phyloP scores from a whole-genome alignment of 2,888 invertebrate species.

The Frankliniella fusca region DNA sequence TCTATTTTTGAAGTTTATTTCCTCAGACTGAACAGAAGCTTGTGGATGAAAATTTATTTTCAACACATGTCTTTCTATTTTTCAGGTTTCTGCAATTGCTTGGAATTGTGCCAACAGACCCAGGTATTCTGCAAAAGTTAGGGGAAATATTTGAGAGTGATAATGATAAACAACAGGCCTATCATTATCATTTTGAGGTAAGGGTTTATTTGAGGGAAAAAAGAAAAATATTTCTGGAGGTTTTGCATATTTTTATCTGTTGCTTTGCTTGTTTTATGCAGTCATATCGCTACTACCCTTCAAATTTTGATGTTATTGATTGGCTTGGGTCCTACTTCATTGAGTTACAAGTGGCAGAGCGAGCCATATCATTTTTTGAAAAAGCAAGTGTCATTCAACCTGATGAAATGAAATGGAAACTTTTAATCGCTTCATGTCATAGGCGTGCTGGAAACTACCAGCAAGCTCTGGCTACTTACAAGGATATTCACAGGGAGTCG shows the following conservation, averaged over 20 bases:
- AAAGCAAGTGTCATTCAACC: conserved; percentile 72
- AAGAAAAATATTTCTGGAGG: conserved; percentile 46
- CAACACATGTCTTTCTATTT: conserved; percentile 9
- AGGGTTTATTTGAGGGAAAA: conserved; percentile 39
- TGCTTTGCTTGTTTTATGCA: conserved; percentile 45
- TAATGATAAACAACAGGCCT: conserved; percentile 87
- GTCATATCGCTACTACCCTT: conserved; percentile 67
- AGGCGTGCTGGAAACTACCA: conserved; percentile 79
- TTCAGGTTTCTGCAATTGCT: conserved; percentile 69
- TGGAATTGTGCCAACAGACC: conserved; percentile 82
- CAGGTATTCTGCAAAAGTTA: conserved; percentile 80
- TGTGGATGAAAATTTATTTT: not conserved
- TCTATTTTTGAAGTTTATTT: too few relatives aligned
- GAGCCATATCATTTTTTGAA: conserved; percentile 78
- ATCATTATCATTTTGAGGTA: conserved; percentile 76
- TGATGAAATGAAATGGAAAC: conserved; percentile 75
- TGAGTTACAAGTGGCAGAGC: conserved; percentile 82
- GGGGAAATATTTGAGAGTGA: conserved; percentile 85
- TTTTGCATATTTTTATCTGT: conserved; percentile 42
- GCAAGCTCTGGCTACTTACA: conserved; percentile 76
- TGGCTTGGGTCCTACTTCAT: conserved; percentile 88
- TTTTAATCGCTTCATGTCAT: conserved; percentile 81
- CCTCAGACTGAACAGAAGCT: too few relatives aligned
- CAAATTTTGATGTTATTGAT: conserved; percentile 72
- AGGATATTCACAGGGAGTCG: conserved; percentile 79